Evolutionary conservation across 2,888 invertebrate species (phyloP).

Genomic region (Abrostola tripartita): DNA sequence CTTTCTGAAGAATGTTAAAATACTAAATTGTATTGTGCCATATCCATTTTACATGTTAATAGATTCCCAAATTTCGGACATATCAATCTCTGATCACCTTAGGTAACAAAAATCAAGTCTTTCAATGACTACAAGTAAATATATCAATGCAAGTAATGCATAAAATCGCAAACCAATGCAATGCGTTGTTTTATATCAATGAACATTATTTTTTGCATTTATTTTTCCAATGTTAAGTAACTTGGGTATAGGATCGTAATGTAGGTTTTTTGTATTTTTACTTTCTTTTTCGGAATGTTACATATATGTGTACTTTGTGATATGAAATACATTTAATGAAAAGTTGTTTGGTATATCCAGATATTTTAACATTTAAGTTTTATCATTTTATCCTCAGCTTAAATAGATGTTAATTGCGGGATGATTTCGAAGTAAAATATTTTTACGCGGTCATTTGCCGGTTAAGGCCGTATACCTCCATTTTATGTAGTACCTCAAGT

Average conservation of each 20-base stretch:
- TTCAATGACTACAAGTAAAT: slow-evolving; percentile 20
- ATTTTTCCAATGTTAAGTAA: slow-evolving; percentile 76
- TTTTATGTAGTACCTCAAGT: slow-evolving; percentile 82
- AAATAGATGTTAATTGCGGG: slow-evolving; percentile 57
- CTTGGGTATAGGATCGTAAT: slow-evolving; percentile 72
- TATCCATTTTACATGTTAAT: slow-evolving; percentile 55
- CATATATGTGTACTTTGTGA: slow-evolving; percentile 82
- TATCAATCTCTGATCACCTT: slow-evolving; percentile 53
- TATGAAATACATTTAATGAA: slow-evolving; percentile 78
- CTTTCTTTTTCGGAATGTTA: slow-evolving; percentile 68
- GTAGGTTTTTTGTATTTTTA: slow-evolving; percentile 73
- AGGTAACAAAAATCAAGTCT: slow-evolving; percentile 42
- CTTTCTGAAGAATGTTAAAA: slow-evolving; percentile 56
- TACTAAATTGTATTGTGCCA: slow-evolving; percentile 58
- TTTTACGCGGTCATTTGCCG: slow-evolving; percentile 54
- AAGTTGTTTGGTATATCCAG: slow-evolving; percentile 73
- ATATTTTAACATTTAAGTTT: slow-evolving; percentile 68
- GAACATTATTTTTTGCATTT: slow-evolving; percentile 77
- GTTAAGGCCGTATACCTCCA: slow-evolving; percentile 79
- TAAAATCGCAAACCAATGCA: slow-evolving; percentile 56
- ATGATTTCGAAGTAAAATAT: slow-evolving; percentile 59
- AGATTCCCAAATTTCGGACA: slow-evolving; percentile 43
- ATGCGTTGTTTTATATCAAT: slow-evolving; percentile 52
- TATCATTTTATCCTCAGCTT: slow-evolving; percentile 66
- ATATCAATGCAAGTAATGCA: slow-evolving; percentile 46